Conservation (phyloP, 2,113 vertebrate genomes). For the Mionectes macconnelli region DNA sequence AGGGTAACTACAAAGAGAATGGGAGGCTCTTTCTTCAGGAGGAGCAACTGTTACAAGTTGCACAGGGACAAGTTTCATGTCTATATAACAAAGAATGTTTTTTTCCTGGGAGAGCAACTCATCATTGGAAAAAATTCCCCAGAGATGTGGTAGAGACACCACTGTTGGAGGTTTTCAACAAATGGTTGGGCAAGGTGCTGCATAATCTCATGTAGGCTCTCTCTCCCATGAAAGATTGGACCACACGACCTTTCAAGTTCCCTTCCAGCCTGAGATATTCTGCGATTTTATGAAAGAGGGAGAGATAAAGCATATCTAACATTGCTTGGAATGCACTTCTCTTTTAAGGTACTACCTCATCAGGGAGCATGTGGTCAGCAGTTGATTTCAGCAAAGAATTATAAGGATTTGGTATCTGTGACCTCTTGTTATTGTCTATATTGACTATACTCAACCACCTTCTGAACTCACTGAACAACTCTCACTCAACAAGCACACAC, state of each 20-base stretch:
- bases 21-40: not conserved
- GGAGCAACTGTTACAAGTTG: not conserved
- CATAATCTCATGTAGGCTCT: not conserved
- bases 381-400: not conserved
- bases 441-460: not conserved
- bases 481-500: not conserved
- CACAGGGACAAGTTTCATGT: not conserved
- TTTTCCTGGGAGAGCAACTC: not conserved
- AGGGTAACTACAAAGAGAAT: not conserved
- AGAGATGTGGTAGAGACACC: not conserved
- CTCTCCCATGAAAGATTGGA: not conserved
- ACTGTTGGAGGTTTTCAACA: not conserved
- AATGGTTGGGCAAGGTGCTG: fast-evolving
- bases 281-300: not conserved
- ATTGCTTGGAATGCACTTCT: not conserved
- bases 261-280: not conserved
- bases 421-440: not conserved
- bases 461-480: not conserved
- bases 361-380: not conserved
- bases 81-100: not conserved
- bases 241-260: not conserved
- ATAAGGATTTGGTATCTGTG: not conserved
- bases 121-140: not conserved
- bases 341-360: not conserved
- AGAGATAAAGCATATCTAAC: not conserved